Conservation (phyloP, 2,797 vertebrate species). For the Alfaro cultratus region DNA sequence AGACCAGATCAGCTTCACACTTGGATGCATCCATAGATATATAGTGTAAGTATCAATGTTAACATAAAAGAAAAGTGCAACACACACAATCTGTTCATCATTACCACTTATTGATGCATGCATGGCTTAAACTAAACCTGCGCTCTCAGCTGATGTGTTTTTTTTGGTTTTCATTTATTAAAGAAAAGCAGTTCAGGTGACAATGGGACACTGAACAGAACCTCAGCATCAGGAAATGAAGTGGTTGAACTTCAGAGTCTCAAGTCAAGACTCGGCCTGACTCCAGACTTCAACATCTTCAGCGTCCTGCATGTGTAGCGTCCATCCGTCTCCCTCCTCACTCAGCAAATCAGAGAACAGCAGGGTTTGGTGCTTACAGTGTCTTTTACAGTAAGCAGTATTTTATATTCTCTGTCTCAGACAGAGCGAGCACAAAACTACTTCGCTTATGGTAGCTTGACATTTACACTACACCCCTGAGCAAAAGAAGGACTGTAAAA, state of each 20-base stretch:
- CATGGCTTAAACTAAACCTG: neutral
- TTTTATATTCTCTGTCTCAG: conserved; percentile 20
- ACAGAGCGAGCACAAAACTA: conserved; percentile 26
- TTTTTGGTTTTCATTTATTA: neutral
- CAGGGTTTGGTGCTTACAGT: neutral
- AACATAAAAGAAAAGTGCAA: neutral
- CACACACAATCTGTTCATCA: neutral
- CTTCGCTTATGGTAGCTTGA: conserved; percentile 47
- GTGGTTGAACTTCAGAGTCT: neutral
- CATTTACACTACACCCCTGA: conserved; percentile 52
- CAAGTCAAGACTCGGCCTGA: neutral
- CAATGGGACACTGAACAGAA: neutral
- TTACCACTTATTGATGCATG: neutral
- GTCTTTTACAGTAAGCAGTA: conserved; percentile 15
- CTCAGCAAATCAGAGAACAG: neutral
- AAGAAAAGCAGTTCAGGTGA: neutral
- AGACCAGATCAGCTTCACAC: neutral
- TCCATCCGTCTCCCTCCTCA: neutral
- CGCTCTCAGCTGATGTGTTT: neutral
- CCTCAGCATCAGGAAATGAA: too few relatives aligned
- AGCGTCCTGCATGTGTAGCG: too few relatives aligned
- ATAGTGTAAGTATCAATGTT: neutral
- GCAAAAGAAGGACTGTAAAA: conserved; percentile 47
- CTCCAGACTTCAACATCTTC: too few relatives aligned
- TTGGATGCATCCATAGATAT: neutral